A percentile compares a stretch with the other conserved stretches of the same genome.
phyloP scores from a whole-genome alignment of 1,140 invertebrate species.

The Riptortus pedestris region DNA sequence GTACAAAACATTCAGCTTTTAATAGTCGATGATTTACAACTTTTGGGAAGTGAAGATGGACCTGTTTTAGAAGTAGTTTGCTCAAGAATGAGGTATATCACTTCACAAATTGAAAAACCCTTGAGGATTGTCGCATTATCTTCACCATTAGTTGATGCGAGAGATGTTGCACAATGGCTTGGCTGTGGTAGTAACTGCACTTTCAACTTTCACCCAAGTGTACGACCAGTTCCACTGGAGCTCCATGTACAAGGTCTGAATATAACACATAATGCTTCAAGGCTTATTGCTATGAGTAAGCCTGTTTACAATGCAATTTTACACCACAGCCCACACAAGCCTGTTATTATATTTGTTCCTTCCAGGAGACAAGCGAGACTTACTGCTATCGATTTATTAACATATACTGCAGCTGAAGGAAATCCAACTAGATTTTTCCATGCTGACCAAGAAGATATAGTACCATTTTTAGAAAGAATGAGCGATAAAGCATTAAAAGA shows the following conservation, averaged over 20 bases:
- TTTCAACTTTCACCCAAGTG: conserved; percentile 98
- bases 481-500: conserved; percentile 77
- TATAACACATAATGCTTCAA: conserved; percentile 90
- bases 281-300: conserved; percentile 93
- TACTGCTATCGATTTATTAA: conserved; percentile 90
- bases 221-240: conserved; percentile 87
- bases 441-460: conserved; percentile 72
- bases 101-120: conserved; percentile 85
- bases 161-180: conserved; percentile 93
- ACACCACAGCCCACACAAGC: conserved; percentile 75
- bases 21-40: conserved; percentile 90
- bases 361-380: conserved; percentile 84
- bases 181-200: conserved; percentile 84
- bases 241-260: conserved; percentile 95
- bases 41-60: conserved; percentile 77
- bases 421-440: conserved; percentile 79
- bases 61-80: conserved; percentile 95
- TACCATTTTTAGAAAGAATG: conserved; percentile 77
- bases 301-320: conserved; percentile 92
- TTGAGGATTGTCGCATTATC: conserved; percentile 94
- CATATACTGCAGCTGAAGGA: conserved; percentile 80
- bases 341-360: conserved; percentile 94
- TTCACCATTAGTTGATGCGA: conserved; percentile 86
- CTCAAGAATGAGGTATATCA: conserved; percentile 94
- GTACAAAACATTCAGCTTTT: conserved; percentile 96